Evolutionary conservation across 1,140 invertebrate species (phyloP), one percentile per base, ranked within the genome.

Genomic region (Cotesia vestalis): DNA sequence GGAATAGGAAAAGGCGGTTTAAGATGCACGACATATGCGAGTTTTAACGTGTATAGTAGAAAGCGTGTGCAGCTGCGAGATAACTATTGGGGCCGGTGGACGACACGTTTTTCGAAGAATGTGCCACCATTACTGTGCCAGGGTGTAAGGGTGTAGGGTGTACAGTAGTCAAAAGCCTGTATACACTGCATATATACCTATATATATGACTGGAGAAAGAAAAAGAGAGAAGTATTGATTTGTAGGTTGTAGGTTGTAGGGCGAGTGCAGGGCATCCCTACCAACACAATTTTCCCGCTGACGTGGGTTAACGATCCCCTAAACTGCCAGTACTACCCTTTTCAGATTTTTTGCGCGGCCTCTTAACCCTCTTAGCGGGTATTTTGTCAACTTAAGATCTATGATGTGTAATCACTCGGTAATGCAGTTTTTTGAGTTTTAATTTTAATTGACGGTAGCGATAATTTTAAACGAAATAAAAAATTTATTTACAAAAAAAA

Each of bases 91-190:
- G 60, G 79, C 83, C 80, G 82, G 81, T 83, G 82, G 83, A 82
- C 84, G 83, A 85, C 81, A 85, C 81, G 80, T 83, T 84, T 82
- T 79, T 79, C 78, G 79, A 76, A 78, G 76, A 68, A 74, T 77
- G 72, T 62, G 34, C 60, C 11, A 38, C 60, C 66, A 78, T 73
- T 77, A 69, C 74, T 79, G 78, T 53, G 40, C 40, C 40, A 46
- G 6, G 11, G 8, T 46, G 6, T 46, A 36, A 14, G 14, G 40
- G 14, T 59, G 59, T 17, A 38, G 4, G 67, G 8, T 57, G 60
- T 27, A n/a, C 46, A 61, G 53, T 55, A 52, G 68, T 40, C 51
- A 46, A 46, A 40, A 64, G 51, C 51, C 34, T 4, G 36, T n/a
- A 14, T 46, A 17, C 5, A 8, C 11, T 46, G 40, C 11, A 46